phyloP scores from a whole-genome alignment of 2,888 invertebrate genomes.

The Agrilus cyanescens region DNA sequence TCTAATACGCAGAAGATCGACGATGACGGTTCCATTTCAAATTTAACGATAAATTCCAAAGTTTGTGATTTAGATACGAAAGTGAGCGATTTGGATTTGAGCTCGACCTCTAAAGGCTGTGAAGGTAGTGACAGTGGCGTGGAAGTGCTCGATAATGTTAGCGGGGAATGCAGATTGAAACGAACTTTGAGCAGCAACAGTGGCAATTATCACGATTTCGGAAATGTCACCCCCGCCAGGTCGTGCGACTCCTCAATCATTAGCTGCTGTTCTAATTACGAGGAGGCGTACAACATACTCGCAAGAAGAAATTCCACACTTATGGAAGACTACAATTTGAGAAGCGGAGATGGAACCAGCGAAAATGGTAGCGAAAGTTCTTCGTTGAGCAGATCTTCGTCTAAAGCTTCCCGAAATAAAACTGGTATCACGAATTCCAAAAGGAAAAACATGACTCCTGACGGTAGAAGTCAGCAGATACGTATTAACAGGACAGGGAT shows the following conservation, averaged over 20 bases:
- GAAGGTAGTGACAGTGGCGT: constrained; percentile 77
- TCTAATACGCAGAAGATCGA: constrained; percentile 1
- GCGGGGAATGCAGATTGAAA: constrained; percentile 32
- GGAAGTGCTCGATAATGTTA: constrained; percentile 48
- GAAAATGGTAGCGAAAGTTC: constrained; percentile 72
- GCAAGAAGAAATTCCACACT: constrained; percentile 33
- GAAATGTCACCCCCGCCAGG: constrained; percentile 46
- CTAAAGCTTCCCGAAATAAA: constrained; percentile 27
- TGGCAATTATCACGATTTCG: constrained; percentile 49
- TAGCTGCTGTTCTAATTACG: constrained; percentile 65
- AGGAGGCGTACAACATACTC: constrained; percentile 42
- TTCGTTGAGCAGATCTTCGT: constrained; percentile 41
- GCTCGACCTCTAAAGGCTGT: constrained; percentile 20
- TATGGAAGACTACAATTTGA: constrained; percentile 30
- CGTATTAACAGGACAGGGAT: not conserved
- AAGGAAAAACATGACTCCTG: constrained; percentile 3
- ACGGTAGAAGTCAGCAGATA: constrained; percentile 3
- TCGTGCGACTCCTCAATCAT: constrained; percentile 70
- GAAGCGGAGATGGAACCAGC: constrained; percentile 43
- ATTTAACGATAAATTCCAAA: not conserved
- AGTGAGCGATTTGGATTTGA: constrained; percentile 14
- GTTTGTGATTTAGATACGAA: too few species aligned
- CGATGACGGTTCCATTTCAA: constrained; percentile 3
- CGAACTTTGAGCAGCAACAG: constrained; percentile 46
- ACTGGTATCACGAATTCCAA: not conserved